Evolutionary conservation across 2,888 invertebrate species (phyloP).

Genomic region (Hypercompe scribonia): DNA sequence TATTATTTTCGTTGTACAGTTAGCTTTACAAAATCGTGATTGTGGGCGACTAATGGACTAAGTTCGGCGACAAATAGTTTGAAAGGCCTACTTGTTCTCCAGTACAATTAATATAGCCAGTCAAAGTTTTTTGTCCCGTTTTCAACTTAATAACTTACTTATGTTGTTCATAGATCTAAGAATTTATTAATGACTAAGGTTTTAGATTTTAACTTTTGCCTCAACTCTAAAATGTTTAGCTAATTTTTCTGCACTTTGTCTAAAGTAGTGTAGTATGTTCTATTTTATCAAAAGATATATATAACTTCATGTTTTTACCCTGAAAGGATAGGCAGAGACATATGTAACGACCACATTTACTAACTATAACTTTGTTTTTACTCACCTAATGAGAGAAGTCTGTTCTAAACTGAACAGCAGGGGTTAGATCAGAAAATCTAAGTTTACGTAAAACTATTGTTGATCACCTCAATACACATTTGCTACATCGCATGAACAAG

Average conservation of each 20-base stretch:
- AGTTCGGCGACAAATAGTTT: constrained; percentile 22
- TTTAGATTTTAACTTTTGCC: not conserved
- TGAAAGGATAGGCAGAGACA: too few relatives aligned
- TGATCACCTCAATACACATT: not conserved
- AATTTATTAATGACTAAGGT: not conserved
- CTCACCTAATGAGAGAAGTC: too few relatives aligned
- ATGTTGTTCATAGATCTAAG: not conserved
- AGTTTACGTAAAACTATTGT: not conserved
- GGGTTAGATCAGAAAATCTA: too few relatives aligned
- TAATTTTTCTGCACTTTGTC: not conserved
- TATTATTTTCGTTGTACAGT: constrained; percentile 18
- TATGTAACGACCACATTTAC: too few relatives aligned
- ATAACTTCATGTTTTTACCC: too few relatives aligned
- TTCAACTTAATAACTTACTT: constrained; percentile 4
- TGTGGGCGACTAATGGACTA: constrained; percentile 18
- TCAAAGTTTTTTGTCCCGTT: constrained; percentile 10
- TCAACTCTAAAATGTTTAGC: not conserved
- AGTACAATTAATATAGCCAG: constrained; percentile 17
- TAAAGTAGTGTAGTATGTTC: not conserved
- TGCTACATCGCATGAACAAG: not conserved
- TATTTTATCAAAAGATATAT: not conserved
- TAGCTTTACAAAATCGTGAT: constrained; percentile 18
- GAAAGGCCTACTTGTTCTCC: constrained; percentile 20
- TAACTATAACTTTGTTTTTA: too few relatives aligned
- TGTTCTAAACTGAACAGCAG: too few relatives aligned